These are phyloP conservation scores for Tauraco erythrolophus DNA, from an alignment of 2,113 vertebrate genomes.

Conservation along the genomic window DNA sequence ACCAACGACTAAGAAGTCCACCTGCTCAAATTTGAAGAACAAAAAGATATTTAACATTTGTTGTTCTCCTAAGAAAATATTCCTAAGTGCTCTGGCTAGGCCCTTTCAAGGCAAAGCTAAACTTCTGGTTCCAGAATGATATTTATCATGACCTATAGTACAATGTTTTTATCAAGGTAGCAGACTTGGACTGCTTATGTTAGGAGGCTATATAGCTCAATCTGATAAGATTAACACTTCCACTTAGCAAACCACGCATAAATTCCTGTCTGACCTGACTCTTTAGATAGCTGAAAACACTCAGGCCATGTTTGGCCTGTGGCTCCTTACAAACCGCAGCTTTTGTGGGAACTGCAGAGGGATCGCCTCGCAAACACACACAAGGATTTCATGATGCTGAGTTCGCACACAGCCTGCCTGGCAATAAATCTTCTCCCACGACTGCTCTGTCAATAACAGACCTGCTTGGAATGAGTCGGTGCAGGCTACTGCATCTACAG, in stretches of 20 bases:
- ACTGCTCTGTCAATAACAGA: not conserved
- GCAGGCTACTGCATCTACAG: not conserved
- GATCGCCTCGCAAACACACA: not conserved
- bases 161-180: not conserved
- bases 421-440: not conserved
- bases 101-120: not conserved
- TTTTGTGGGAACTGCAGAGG: not conserved
- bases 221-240: conserved; percentile 2
- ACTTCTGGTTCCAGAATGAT: not conserved
- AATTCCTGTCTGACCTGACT: not conserved
- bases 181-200: not conserved
- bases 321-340: not conserved
- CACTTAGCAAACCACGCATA: not conserved
- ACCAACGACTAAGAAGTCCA: not conserved
- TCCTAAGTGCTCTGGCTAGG: not conserved
- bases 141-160: not conserved
- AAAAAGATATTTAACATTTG: not conserved
- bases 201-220: not conserved
- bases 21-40: conserved; percentile 1
- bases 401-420: not conserved
- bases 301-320: not conserved
- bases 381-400: not conserved
- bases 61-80: not conserved
- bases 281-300: not conserved
- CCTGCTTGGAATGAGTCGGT: not conserved